Conservation (phyloP, 2,113 vertebrate genomes). For the Callocephalon fimbriatum region DNA sequence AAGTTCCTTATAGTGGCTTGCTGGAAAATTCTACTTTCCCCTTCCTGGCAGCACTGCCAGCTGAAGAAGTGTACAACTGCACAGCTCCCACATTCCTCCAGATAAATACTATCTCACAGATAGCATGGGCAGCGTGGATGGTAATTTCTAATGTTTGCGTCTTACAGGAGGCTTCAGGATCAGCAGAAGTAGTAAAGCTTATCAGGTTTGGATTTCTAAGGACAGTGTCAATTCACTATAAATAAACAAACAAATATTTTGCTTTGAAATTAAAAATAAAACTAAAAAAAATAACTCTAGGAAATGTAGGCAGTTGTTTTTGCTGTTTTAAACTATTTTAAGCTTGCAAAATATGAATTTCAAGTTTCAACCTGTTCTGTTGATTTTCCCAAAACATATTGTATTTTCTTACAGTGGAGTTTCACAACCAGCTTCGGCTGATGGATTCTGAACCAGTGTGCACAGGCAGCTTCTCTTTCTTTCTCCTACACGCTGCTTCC, state of each 20-base stretch:
- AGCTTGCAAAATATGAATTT: neutral
- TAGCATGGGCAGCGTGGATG: neutral
- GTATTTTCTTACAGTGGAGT: neutral
- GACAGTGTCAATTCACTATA: neutral
- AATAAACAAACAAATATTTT: neutral
- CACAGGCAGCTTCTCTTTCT: neutral
- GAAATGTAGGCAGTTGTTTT: neutral
- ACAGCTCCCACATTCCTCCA: neutral
- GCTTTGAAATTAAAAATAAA: neutral
- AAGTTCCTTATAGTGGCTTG: neutral
- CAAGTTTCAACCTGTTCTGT: neutral
- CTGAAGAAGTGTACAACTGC: neutral
- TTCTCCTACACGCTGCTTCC: rapidly evolving
- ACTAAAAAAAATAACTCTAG: neutral
- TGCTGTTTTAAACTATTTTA: neutral
- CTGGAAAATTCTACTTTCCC: neutral
- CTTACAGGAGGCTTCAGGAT: neutral
- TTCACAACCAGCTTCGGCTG: neutral
- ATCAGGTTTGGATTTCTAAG: neutral
- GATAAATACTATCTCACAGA: neutral
- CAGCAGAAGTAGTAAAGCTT: rapidly evolving
- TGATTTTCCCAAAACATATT: neutral
- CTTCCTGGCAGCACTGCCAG: neutral
- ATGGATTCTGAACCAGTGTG: neutral
- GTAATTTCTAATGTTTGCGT: neutral